A percentile compares a stretch with the other conserved stretches of the same genome.
Evolutionary conservation across 2,113 vertebrate species (phyloP).

Genomic region (Apaloderma vittatum): DNA sequence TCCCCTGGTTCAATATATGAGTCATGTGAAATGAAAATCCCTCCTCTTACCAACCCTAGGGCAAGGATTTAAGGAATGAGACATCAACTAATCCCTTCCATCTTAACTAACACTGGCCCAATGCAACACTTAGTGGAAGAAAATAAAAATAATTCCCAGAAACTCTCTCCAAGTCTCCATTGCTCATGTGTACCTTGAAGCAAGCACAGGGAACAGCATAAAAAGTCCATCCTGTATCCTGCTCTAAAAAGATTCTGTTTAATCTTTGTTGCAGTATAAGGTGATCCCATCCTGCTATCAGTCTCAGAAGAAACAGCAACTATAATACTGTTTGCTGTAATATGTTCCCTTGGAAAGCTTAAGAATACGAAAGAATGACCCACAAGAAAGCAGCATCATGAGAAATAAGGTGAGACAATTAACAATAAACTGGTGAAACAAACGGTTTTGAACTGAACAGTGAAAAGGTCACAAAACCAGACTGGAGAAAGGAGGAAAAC

Average conservation of each 20-base stretch:
- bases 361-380: not conserved
- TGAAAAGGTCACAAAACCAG: not conserved
- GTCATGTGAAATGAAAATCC: conserved; percentile 3
- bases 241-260: not conserved
- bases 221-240: not conserved
- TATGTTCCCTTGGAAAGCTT: not conserved
- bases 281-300: not conserved
- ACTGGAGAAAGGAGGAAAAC: not conserved
- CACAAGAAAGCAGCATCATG: not conserved
- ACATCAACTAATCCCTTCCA: not conserved
- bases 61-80: conserved; percentile 21
- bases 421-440: not conserved
- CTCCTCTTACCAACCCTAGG: not conserved
- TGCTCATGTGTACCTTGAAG: not conserved
- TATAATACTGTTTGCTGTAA: not conserved
- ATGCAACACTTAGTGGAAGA: not conserved
- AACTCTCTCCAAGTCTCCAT: not conserved
- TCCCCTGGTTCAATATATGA: not conserved
- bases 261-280: not conserved
- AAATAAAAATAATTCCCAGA: not conserved
- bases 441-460: not conserved
- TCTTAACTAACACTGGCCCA: not conserved
- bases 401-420: not conserved
- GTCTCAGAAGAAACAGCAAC: not conserved
- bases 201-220: not conserved